Evolutionary conservation across 2,888 invertebrate species (phyloP).

Genomic region (Cynaeus angustus): DNA sequence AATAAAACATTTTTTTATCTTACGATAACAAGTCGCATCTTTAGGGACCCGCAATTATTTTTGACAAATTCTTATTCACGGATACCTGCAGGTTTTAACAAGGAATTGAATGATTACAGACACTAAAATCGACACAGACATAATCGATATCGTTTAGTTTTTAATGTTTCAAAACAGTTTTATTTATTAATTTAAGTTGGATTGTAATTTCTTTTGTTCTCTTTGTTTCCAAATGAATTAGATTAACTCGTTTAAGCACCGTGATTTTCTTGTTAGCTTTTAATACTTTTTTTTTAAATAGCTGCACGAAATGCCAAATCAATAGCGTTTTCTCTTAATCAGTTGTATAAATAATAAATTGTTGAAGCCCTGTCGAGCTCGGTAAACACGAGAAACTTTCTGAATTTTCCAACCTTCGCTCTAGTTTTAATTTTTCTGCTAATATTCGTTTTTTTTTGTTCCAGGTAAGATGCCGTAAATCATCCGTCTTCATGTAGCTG

Average conservation of each 20-base stretch:
- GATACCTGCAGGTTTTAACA: not conserved
- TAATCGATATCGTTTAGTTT: constrained; percentile 10
- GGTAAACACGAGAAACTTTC: not conserved
- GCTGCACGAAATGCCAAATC: constrained; percentile 8
- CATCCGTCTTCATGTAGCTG: constrained; percentile 20
- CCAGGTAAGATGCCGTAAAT: constrained; percentile 33
- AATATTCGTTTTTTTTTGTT: constrained; percentile 22
- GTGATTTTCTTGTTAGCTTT: not conserved
- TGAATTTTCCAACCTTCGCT: not conserved
- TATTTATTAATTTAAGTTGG: constrained; percentile 6
- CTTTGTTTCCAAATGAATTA: not conserved
- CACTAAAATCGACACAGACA: not conserved
- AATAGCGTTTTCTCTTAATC: constrained; percentile 2
- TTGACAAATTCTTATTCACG: constrained; percentile 11
- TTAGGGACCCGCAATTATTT: constrained; percentile 7
- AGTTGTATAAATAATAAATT: constrained; percentile 8
- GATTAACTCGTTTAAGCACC: not conserved
- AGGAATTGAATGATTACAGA: not conserved
- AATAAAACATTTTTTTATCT: constrained; percentile 32
- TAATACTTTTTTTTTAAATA: constrained; percentile 1
- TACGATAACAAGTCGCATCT: constrained; percentile 6
- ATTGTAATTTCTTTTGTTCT: constrained; percentile 1
- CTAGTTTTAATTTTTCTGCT: constrained; percentile 1
- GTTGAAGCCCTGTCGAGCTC: not conserved
- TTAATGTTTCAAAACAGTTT: constrained; percentile 8